These are phyloP conservation scores for Steatocranus sp. DNA, from an alignment of 2,797 vertebrate genomes.

Conservation along the genomic window DNA sequence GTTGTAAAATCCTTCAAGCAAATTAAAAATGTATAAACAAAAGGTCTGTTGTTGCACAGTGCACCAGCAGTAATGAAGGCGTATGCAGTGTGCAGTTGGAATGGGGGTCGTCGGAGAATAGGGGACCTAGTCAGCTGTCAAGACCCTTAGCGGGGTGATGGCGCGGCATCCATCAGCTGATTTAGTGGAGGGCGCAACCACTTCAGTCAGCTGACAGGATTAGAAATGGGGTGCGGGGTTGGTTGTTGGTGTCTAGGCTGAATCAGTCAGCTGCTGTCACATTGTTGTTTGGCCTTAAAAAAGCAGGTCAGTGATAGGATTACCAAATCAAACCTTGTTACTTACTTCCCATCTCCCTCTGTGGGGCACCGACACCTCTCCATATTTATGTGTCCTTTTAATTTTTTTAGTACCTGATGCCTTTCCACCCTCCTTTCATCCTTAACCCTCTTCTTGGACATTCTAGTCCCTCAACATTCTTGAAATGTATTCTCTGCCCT, in stretches of 20 bases:
- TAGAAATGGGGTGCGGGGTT: slow-evolving; percentile 1
- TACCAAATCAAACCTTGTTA: slow-evolving; percentile 30
- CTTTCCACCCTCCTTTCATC: background rate
- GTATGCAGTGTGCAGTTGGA: slow-evolving; percentile 1
- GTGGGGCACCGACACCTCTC: background rate
- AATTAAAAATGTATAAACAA: background rate
- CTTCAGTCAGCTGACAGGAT: slow-evolving; percentile 53
- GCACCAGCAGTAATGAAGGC: background rate
- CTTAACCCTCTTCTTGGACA: background rate
- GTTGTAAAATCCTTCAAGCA: background rate
- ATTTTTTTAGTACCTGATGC: background rate
- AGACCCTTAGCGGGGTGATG: slow-evolving; percentile 6
- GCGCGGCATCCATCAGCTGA: slow-evolving; percentile 56
- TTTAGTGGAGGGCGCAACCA: background rate
- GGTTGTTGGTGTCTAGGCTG: background rate
- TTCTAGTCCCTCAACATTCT: background rate
- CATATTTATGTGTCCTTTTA: background rate
- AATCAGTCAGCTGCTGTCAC: slow-evolving; percentile 44
- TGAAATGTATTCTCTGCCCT: slow-evolving; percentile 11
- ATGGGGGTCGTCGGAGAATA: background rate
- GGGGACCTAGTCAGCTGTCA: slow-evolving; percentile 47
- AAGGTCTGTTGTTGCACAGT: background rate
- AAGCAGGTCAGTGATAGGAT: slow-evolving; percentile 65
- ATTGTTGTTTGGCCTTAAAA: slow-evolving; percentile 66
- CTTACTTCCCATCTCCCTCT: background rate